Conservation (phyloP, 2,888 invertebrate genomes). For the Eugnorisma glareosa region DNA sequence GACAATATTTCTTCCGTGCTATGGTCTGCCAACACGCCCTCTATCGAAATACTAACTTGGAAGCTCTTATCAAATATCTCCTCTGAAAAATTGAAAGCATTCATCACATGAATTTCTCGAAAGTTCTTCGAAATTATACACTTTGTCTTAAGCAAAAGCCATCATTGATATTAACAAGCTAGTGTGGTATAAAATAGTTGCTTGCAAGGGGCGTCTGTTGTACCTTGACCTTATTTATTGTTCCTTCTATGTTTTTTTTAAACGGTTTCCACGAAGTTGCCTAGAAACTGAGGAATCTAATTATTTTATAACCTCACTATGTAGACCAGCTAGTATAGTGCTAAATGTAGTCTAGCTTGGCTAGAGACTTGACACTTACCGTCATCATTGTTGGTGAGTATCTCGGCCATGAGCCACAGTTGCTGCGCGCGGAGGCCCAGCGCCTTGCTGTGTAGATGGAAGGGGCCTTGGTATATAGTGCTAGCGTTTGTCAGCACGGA, state of each 20-base stretch:
- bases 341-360: background rate
- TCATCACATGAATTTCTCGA: background rate
- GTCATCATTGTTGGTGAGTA: slow-evolving; percentile 95
- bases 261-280: no score
- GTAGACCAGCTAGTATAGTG: background rate
- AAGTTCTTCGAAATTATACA: background rate
- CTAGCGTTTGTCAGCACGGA: slow-evolving; percentile 91
- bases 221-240: background rate
- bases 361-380: slow-evolving; percentile 86
- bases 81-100: slow-evolving; percentile 90
- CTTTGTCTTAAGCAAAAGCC: no score
- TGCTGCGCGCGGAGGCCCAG: slow-evolving; percentile 97
- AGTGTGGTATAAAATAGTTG: background rate
- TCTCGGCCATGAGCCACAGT: slow-evolving; percentile 97
- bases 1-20: slow-evolving; percentile 92
- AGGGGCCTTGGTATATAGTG: slow-evolving; percentile 94
- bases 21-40: slow-evolving; percentile 94
- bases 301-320: no score
- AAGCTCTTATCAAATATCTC: slow-evolving; percentile 97
- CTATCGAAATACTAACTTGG: slow-evolving; percentile 95
- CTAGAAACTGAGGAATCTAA: no score
- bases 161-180: background rate
- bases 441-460: slow-evolving; percentile 95
- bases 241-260: background rate
- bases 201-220: background rate